A percentile compares a stretch with the other conserved stretches of the same genome.
These are phyloP conservation scores for Steinernema carpocapsae DNA, from an alignment of 2,888 invertebrate genomes.

Conservation along the genomic window DNA sequence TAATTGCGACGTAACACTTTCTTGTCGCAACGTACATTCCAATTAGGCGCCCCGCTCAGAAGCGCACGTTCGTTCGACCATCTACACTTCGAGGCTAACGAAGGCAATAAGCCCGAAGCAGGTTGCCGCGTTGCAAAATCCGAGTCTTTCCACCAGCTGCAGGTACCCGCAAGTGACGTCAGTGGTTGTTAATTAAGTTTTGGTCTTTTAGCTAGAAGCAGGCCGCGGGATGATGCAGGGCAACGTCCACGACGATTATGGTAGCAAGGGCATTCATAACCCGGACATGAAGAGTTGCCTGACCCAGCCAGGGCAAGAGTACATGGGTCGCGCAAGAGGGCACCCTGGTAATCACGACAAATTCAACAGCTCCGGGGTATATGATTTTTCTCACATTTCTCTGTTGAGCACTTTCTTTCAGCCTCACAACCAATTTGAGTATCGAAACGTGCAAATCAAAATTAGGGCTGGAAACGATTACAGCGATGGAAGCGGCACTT, in stretches of 20 bases:
- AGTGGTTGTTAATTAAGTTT: no score
- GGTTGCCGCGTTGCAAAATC: slow-evolving; percentile 14
- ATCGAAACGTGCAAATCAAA: slow-evolving; percentile 6
- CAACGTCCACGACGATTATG: no score
- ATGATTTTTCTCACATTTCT: no score
- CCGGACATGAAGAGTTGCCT: no score
- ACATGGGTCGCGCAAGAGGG: no score
- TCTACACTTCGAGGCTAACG: slow-evolving; percentile 42
- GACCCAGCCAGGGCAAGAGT: no score
- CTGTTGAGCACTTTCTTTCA: no score
- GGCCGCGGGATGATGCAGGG: no score
- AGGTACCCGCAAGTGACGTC: neutral
- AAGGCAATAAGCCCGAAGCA: slow-evolving; percentile 8
- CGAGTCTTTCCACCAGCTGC: slow-evolving; percentile 29
- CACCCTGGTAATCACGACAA: no score
- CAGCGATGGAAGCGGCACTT: neutral
- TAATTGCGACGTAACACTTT: slow-evolving; percentile 18
- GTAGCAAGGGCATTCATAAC: no score
- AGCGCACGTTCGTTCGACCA: slow-evolving; percentile 51
- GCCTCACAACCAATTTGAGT: neutral
- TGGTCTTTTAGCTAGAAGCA: no score
- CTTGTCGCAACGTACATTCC: slow-evolving; percentile 32
- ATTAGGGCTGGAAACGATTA: neutral
- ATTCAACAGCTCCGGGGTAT: no score
- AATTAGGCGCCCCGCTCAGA: slow-evolving; percentile 41